phyloP scores from a whole-genome alignment of 2,797 vertebrate species.

The Molossus molossus region DNA sequence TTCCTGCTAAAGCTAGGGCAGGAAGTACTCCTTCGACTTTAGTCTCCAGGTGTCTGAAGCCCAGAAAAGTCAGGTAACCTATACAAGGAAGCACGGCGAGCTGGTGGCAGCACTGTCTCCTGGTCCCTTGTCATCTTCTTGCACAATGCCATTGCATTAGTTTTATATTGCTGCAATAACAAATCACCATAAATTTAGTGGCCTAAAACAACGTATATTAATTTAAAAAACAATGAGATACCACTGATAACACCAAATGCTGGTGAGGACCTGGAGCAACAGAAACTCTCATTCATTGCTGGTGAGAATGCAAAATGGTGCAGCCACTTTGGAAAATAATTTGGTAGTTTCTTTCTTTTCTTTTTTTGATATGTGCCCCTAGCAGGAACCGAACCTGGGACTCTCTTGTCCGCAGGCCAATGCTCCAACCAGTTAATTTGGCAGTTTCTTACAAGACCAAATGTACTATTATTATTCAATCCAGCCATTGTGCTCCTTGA shows the following conservation, averaged over 20 bases:
- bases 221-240: not conserved
- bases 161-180: not conserved
- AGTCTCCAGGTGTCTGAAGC: not conserved
- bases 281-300: not conserved
- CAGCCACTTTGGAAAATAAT: not conserved
- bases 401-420: too few relatives aligned
- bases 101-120: not conserved
- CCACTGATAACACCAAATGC: not conserved
- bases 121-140: not conserved
- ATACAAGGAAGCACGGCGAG: not conserved
- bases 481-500: not conserved
- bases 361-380: too few relatives aligned
- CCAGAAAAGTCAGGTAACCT: not conserved
- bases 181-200: not conserved
- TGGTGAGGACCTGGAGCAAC: not conserved
- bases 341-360: slow-evolving; percentile 39
- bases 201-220: not conserved
- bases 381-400: too few relatives aligned
- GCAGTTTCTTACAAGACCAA: not conserved
- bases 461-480: not conserved
- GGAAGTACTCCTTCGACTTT: not conserved
- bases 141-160: not conserved
- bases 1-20: not conserved
- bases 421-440: not conserved
- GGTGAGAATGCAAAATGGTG: not conserved